Evolutionary conservation across 2,797 vertebrate genomes (phyloP).

Genomic region (Coilia nasus): DNA sequence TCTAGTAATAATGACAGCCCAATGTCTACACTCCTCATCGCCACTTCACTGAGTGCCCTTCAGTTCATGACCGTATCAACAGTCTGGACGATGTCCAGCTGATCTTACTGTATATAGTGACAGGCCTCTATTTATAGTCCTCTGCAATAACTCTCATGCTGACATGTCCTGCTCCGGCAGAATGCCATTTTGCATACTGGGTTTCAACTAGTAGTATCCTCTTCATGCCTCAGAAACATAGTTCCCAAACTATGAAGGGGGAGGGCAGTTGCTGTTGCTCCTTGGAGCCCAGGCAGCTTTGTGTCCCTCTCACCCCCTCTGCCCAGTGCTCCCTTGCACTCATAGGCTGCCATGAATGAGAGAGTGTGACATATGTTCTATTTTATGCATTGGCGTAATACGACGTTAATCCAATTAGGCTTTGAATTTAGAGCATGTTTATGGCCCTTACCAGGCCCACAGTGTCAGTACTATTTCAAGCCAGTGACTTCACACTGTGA

Average conservation of each 20-base stretch:
- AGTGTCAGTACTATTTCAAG: background rate
- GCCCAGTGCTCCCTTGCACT: background rate
- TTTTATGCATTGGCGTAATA: background rate
- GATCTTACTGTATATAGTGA: slow-evolving; percentile 58
- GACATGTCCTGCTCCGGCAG: slow-evolving; percentile 52
- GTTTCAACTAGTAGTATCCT: slow-evolving; percentile 68
- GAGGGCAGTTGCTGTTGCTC: slow-evolving; percentile 30
- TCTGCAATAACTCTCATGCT: slow-evolving; percentile 54
- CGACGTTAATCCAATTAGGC: background rate
- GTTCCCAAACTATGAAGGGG: slow-evolving; percentile 52
- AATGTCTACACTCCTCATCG: slow-evolving; percentile 45
- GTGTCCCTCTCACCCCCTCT: slow-evolving; percentile 33
- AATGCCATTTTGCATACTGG: slow-evolving; percentile 63
- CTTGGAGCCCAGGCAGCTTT: slow-evolving; percentile 46
- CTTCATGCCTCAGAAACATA: slow-evolving; percentile 62
- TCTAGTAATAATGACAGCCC: slow-evolving; percentile 57
- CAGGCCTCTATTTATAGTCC: slow-evolving; percentile 66
- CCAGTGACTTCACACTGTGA: background rate
- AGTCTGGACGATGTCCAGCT: slow-evolving; percentile 58
- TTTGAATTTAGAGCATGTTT: background rate
- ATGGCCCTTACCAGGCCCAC: background rate
- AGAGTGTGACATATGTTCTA: background rate
- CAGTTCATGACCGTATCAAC: slow-evolving; percentile 32
- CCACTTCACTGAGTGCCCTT: slow-evolving; percentile 54
- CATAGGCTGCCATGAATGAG: background rate